Evolutionary conservation across 2,113 vertebrate species (phyloP), one percentile per base, ranked within the genome.

Genomic region (Cyanoramphus novaezelandiae): DNA sequence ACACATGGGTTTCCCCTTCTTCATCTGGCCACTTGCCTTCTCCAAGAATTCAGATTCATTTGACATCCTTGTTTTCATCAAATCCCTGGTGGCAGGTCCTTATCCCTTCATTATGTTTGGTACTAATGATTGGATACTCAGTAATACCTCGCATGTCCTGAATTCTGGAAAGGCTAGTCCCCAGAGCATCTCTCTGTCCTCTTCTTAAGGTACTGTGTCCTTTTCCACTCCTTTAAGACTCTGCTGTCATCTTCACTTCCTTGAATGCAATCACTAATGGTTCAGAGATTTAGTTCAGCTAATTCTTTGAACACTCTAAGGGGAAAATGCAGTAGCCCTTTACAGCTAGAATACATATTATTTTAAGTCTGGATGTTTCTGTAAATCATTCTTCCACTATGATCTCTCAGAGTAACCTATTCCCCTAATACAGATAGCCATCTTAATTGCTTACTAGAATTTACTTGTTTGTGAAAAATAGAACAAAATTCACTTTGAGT

Each of bases 281-380:
- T 92, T 92, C 80, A 92, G 68, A 86, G 47, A 50, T 97, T 93
- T 88, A 92, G 60, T 83, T 93, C 64, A 78, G 55, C 76, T 93
- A 88, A 93, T 88, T 86, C 68, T 80, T 93, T 84, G 75, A 84
- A 75, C 33, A 41, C 75, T 88, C 76, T 25, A 63, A 44, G 44
- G 44, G 60, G 37, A 76, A 77, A 77, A 65, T 76, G 77, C 67
- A 92, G 41, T 71, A 93, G n/a, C 9, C 24, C 53, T 77, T 76
- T 49, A 63, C 52, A 92, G 63, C 60, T 86, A 77, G 68, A 93
- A 57, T 76, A 77, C 21, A 49, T 17, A 27, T 8, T 28, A 50
- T 94, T 89, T 23, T 33, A 86, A 60, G 17, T 33, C 67, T 80
- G 25, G 18, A 7, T 86, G 72, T 88, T 93, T 90, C 33, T 88